Percentiles rank a stretch among this genome's conserved stretches.
These are phyloP conservation scores for Mesembrinibis cayennensis DNA, from an alignment of 2,113 vertebrate species.

Conservation along the genomic window DNA sequence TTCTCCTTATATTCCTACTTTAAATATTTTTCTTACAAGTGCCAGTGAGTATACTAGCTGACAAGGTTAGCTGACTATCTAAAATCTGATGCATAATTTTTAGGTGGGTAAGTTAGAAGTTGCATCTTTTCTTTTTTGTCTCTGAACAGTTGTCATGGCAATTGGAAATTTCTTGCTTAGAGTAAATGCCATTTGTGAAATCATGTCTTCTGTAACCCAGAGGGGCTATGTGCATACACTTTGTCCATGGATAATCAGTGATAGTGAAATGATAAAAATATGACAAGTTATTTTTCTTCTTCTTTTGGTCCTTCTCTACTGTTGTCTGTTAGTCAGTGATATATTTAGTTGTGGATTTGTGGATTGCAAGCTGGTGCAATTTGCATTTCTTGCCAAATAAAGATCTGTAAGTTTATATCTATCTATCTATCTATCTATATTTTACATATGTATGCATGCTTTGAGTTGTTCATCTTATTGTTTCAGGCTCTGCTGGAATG, in stretches of 20 bases:
- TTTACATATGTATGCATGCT: not conserved
- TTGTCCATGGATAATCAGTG: not conserved
- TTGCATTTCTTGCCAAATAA: not conserved
- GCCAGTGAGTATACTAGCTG: not conserved
- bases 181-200: not conserved
- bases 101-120: not conserved
- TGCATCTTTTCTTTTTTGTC: not conserved
- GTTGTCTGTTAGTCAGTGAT: not conserved
- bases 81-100: not conserved
- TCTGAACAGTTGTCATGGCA: not conserved
- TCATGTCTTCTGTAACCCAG: not conserved
- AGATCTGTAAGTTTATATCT: not conserved
- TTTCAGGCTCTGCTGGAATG: not conserved
- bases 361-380: not conserved
- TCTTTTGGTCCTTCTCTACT: not conserved
- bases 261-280: not conserved
- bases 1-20: not conserved
- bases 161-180: not conserved
- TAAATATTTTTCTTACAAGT: not conserved
- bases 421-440: not conserved
- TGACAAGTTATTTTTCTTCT: not conserved
- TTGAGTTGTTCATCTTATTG: not conserved
- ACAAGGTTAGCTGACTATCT: not conserved
- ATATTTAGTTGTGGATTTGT: not conserved
- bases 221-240: not conserved